Evolutionary conservation across 2,113 vertebrate genomes (phyloP).

Genomic region (Phrynosoma platyrhinos): DNA sequence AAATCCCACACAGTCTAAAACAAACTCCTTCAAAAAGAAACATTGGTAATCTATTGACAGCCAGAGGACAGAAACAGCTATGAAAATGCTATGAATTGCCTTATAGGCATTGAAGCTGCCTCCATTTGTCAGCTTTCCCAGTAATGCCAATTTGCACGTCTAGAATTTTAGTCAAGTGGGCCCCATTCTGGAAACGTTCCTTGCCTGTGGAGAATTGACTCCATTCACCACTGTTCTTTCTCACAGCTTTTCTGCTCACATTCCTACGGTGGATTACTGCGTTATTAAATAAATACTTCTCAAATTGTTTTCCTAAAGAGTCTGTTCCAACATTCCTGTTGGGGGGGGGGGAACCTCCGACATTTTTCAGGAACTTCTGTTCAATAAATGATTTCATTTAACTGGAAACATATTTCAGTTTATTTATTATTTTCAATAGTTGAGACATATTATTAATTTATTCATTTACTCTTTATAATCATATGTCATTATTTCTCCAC

Average conservation of each 20-base stretch:
- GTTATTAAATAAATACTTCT: constrained; percentile 77
- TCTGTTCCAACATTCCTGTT: constrained; percentile 64
- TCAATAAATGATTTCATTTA: constrained; percentile 53
- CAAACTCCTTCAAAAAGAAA: not conserved
- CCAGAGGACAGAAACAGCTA: not conserved
- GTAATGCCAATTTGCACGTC: not conserved
- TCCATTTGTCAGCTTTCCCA: not conserved
- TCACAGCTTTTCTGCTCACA: constrained; percentile 69
- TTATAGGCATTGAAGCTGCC: not conserved
- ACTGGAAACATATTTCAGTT: constrained; percentile 43
- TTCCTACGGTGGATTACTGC: constrained; percentile 62
- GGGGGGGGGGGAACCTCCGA: constrained; percentile 43
- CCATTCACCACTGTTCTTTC: constrained; percentile 75
- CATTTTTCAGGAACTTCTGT: constrained; percentile 51
- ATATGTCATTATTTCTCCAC: not conserved
- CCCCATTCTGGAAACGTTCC: constrained; percentile 29
- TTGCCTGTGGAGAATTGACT: constrained; percentile 63
- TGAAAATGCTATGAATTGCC: not conserved
- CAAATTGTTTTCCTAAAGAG: constrained; percentile 74
- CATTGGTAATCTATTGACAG: not conserved
- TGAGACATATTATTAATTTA: constrained; percentile 26
- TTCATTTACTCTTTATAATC: not conserved
- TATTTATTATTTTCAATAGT: constrained; percentile 63
- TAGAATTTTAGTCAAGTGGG: not conserved
- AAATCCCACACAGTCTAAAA: constrained; percentile 1